phyloP scores from a whole-genome alignment of 2,113 vertebrate genomes.

The Muntiacus muntjak region DNA sequence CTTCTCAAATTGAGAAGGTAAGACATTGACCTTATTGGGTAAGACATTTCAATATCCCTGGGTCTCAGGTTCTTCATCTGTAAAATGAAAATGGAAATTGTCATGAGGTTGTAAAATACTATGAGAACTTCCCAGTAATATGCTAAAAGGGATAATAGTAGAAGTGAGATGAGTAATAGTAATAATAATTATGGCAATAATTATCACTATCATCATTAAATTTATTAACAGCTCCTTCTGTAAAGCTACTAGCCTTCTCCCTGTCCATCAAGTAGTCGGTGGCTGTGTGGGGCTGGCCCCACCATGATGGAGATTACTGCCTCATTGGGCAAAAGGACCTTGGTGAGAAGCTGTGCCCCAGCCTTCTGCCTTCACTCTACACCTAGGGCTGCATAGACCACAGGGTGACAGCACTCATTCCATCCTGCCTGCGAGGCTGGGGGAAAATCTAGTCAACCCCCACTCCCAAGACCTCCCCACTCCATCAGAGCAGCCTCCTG shows the following conservation, averaged over 20 bases:
- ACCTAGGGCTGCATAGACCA: background rate
- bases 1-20: background rate
- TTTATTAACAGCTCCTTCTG: background rate
- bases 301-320: accelerated
- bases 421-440: background rate
- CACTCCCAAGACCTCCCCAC: background rate
- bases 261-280: background rate
- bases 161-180: background rate
- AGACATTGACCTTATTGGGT: background rate
- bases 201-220: background rate
- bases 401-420: background rate
- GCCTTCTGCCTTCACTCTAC: background rate
- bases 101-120: background rate
- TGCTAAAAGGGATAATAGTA: background rate
- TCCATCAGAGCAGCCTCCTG: background rate
- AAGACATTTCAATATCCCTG: background rate
- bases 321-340: background rate
- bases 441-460: background rate
- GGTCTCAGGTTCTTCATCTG: background rate
- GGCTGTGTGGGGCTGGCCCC: background rate
- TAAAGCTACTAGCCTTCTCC: background rate
- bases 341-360: background rate
- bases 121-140: background rate
- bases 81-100: background rate
- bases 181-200: background rate